phyloP scores from a whole-genome alignment of 2,113 vertebrate species.

The Cyphomyrus discorhynchus region DNA sequence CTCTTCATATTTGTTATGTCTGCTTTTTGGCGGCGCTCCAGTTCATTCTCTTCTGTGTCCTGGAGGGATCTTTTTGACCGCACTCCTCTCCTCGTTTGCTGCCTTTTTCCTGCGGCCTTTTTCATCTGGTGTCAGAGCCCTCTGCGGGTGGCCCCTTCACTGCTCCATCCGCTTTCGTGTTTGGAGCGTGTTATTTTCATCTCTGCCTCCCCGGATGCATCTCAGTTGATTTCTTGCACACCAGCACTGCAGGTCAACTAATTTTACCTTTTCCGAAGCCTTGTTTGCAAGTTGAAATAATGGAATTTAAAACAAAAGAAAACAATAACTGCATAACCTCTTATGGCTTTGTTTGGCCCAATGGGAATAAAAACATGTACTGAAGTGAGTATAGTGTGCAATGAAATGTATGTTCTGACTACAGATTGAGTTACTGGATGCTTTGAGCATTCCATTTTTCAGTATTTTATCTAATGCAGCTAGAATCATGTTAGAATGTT shows the following conservation, averaged over 20 bases:
- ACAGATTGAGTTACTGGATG: neutral
- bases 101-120: slow-evolving; percentile 25
- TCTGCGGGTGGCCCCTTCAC: slow-evolving; percentile 34
- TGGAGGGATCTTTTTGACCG: slow-evolving; percentile 38
- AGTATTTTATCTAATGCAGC: neutral
- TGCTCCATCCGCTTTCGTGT: slow-evolving; percentile 46
- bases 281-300: slow-evolving; percentile 35
- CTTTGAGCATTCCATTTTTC: neutral
- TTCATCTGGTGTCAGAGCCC: slow-evolving; percentile 45
- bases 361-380: neutral
- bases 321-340: neutral
- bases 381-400: neutral
- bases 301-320: neutral
- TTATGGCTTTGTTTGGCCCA: neutral
- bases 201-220: slow-evolving; percentile 32
- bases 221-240: slow-evolving; percentile 43
- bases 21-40: neutral
- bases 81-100: slow-evolving; percentile 18
- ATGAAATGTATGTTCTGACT: neutral
- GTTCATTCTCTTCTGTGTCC: slow-evolving; percentile 38
- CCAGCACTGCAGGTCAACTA: slow-evolving; percentile 37
- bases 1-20: neutral
- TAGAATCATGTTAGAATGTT: neutral
- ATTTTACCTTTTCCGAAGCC: slow-evolving; percentile 42
- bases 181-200: slow-evolving; percentile 48